phyloP scores from a whole-genome alignment of 2,113 vertebrate species.

The Equus przewalskii region DNA sequence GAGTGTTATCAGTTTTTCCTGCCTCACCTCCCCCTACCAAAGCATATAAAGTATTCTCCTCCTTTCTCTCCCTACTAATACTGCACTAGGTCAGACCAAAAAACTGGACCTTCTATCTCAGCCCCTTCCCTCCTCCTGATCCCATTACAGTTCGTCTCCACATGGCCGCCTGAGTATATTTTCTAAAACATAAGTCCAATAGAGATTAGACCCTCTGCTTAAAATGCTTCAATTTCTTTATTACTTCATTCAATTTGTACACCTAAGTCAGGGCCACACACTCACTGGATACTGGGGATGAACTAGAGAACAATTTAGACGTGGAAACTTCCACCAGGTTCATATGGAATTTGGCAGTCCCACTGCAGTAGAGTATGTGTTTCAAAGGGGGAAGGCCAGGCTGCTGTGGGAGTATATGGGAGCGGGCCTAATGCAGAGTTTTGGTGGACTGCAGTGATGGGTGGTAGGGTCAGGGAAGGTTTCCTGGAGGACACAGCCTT shows the following conservation, averaged over 20 bases:
- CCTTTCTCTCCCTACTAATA: constrained; percentile 20
- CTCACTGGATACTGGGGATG: background rate
- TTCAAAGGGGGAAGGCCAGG: background rate
- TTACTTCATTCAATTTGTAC: background rate
- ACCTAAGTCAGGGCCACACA: background rate
- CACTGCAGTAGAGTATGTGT: background rate
- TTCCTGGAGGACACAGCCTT: background rate
- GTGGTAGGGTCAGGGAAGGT: background rate
- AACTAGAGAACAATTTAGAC: background rate
- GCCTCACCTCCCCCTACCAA: background rate
- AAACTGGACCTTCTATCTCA: constrained; percentile 43
- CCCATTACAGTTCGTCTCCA: background rate
- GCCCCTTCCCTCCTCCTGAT: constrained; percentile 10
- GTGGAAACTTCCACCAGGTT: background rate
- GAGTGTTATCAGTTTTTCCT: constrained; percentile 36
- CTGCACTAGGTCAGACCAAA: background rate
- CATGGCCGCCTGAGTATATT: background rate
- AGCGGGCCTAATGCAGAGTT: background rate
- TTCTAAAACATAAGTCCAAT: constrained; percentile 50
- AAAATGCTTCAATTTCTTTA: constrained; percentile 44
- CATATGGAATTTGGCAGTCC: background rate
- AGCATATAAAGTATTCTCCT: background rate
- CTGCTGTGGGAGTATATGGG: constrained; percentile 1
- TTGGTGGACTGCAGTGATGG: background rate
- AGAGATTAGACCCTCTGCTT: constrained; percentile 41